Base-by-base conservation (phyloP, 2,797 vertebrate species). In the Balearica regulorum region DNA sequence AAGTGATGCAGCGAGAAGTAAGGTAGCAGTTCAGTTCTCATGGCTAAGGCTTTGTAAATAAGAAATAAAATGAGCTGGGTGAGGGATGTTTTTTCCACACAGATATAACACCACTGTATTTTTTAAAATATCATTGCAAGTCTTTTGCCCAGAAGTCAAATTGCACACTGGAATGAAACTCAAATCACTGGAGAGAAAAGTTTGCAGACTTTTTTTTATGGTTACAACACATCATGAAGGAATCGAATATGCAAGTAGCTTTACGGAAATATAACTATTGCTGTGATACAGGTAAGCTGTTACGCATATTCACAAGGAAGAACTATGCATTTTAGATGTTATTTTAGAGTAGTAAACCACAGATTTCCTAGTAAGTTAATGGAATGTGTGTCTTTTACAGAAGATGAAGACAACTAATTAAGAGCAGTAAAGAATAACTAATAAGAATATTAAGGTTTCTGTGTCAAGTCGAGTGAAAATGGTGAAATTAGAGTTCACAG, bases 1-100 rank as follows among this genome's bases (percentile, higher is more conserved):
- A 96, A 95, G 75, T 84, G 77, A 92, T 93, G 94, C 39, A 79
- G 41, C 35, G 65, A 91, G 78, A 93, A 91, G 39, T 46, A 93
- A 90, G 31, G 7, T 7, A 85, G 65, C 24, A 51, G 75, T 87
- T 87, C 1, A 11, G 25, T 39, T 80, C 83, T 89, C 41, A 51
- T 57, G 66, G 76, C 13, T 48, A 48, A 43, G 28, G 28, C 31
- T 91, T 92, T 72, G 72, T n/a, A 81, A 92, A 31, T 16, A 57
- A 87, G 41, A 15, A 71, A 54, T 51, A 54, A 88, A 87, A 39
- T 16, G 24, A 64, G 35, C 24, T 55, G 58, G 24, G 39, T 51
- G 19, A 18, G 15, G 16, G 65, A 58, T 58, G 65, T 29, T 80
- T 58, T 89, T 70, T 49, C 71, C 21, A 65, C 24, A 37, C 28